phyloP scores from a whole-genome alignment of 2,113 vertebrate genomes.

The Brienomyrus longianalis region DNA sequence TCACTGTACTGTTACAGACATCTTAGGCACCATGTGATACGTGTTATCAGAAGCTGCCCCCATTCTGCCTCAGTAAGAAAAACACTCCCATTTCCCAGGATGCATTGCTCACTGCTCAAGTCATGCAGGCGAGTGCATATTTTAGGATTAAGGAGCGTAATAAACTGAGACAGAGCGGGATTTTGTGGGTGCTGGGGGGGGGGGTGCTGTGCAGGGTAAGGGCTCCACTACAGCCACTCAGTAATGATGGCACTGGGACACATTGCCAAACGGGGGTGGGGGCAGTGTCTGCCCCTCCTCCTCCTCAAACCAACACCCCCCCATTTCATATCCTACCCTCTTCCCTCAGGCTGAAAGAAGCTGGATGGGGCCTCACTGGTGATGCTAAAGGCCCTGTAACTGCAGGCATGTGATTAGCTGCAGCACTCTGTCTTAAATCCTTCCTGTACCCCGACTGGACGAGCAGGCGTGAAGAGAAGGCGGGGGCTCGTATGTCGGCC shows the following conservation, averaged over 20 bases:
- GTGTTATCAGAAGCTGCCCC: neutral
- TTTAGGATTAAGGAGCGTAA: neutral
- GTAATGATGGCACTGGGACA: neutral
- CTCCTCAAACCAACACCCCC: no score
- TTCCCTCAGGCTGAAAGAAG: neutral
- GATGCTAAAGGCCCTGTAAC: neutral
- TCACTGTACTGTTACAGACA: neutral
- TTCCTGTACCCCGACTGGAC: neutral
- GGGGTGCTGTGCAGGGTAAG: neutral
- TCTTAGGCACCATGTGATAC: neutral
- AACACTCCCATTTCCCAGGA: neutral
- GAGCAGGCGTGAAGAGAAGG: neutral
- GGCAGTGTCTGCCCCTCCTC: no score
- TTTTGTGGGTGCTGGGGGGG: neutral
- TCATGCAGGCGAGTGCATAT: neutral
- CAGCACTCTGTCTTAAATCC: neutral
- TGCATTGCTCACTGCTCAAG: neutral
- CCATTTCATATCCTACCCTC: neutral
- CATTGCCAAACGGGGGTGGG: no score
- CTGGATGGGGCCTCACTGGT: neutral
- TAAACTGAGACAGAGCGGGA: neutral
- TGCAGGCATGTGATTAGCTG: neutral
- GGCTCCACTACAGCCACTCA: neutral
- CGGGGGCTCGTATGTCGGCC: neutral
- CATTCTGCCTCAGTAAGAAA: no score